A percentile compares a stretch with the other conserved stretches of the same genome.
phyloP scores from a whole-genome alignment of 92 coral and sea anemone genomes.

The Epizoanthus ramosus region DNA sequence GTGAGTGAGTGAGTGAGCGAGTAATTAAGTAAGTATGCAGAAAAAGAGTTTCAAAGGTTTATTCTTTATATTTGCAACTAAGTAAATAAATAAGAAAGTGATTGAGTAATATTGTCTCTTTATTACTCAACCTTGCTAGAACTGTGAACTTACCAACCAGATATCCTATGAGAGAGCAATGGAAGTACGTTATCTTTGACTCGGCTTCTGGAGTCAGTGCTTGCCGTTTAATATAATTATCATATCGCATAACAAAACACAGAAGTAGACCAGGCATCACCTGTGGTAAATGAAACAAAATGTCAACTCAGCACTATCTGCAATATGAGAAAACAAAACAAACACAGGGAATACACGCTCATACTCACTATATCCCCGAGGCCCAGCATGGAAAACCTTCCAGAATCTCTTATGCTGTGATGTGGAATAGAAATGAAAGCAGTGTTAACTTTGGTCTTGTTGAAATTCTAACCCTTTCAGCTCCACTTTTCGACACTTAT shows the following conservation, averaged over 20 bases:
- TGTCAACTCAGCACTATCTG: not conserved
- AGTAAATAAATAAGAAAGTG: too few relatives aligned
- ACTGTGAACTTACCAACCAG: slow-evolving; percentile 79
- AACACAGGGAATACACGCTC: not conserved
- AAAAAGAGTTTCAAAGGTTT: too few relatives aligned
- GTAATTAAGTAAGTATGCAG: too few relatives aligned
- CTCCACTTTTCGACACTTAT: too few relatives aligned
- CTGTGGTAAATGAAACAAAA: slow-evolving; percentile 31
- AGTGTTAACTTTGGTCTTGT: too few relatives aligned
- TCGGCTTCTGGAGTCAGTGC: slow-evolving; percentile 70
- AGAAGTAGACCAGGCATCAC: slow-evolving; percentile 98
- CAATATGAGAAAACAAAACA: not conserved
- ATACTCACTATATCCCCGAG: slow-evolving; percentile 97
- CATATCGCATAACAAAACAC: slow-evolving; percentile 96
- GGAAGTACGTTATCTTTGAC: slow-evolving; percentile 87
- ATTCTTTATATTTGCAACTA: too few relatives aligned
- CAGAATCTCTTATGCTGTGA: slow-evolving; percentile 79
- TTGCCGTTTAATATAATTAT: slow-evolving; percentile 78
- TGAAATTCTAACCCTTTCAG: too few relatives aligned
- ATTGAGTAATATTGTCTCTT: too few relatives aligned
- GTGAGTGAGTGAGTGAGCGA: too few relatives aligned
- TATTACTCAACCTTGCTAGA: too few relatives aligned
- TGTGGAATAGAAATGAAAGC: not conserved
- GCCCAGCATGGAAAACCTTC: slow-evolving; percentile 97
- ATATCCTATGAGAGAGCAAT: slow-evolving; percentile 95